phyloP scores from a whole-genome alignment of 2,797 vertebrate species.

The Catamblyrhynchus diadema region DNA sequence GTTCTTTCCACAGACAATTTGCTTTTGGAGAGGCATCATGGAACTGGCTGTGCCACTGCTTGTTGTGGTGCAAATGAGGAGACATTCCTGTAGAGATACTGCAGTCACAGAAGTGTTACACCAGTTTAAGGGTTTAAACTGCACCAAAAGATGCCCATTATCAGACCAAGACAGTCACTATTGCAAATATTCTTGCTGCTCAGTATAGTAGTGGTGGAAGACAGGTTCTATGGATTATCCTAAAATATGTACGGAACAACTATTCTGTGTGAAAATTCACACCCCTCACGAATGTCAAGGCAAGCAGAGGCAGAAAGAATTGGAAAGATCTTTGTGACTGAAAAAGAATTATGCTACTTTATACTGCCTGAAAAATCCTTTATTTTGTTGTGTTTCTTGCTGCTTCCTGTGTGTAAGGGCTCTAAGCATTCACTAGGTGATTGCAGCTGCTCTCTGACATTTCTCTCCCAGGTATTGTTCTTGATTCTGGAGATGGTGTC shows the following conservation, averaged over 20 bases:
- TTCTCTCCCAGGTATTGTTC: constrained; percentile 85
- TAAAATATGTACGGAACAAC: background rate
- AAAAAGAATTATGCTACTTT: background rate
- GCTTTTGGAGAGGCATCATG: background rate
- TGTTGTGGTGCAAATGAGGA: background rate
- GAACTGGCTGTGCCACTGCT: background rate
- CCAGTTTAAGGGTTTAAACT: background rate
- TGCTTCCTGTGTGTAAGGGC: background rate
- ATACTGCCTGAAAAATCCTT: background rate
- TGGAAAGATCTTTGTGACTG: background rate
- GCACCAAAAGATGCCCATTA: background rate
- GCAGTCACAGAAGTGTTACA: background rate
- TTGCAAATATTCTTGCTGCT: background rate
- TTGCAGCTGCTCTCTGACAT: background rate
- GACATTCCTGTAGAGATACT: background rate
- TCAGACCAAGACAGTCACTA: background rate
- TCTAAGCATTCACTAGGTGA: background rate
- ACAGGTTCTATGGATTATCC: background rate
- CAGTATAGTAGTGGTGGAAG: background rate
- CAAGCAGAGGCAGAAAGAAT: background rate
- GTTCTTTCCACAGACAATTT: background rate
- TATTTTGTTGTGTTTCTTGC: background rate
- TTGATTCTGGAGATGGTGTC: constrained; percentile 97
- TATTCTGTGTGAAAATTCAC: background rate
- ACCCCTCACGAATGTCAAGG: background rate